Percentiles rank a stretch among this genome's conserved stretches.
These are phyloP conservation scores for Parapristionchus giblindavisi DNA, from an alignment of 2,888 invertebrate genomes.

Conservation along the genomic window DNA sequence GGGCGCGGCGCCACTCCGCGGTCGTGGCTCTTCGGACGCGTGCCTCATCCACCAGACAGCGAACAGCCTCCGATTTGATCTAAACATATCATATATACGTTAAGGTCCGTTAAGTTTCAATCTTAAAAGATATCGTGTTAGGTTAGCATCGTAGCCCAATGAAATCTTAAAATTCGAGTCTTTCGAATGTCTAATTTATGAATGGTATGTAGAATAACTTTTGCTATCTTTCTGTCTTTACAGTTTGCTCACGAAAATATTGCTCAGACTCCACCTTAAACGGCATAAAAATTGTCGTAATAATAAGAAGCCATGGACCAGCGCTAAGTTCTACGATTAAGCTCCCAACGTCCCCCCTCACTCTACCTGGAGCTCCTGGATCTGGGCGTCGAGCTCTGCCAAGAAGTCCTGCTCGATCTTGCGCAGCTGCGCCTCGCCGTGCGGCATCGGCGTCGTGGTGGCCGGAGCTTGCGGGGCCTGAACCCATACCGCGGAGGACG, in stretches of 20 bases:
- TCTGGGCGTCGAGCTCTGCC: conserved; percentile 37
- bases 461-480: conserved; percentile 3
- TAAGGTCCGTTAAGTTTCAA: no score
- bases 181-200: no score
- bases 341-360: background rate
- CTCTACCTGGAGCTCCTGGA: conserved; percentile 32
- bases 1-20: conserved; percentile 20
- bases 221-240: no score
- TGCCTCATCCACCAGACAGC: conserved; percentile 36
- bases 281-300: no score
- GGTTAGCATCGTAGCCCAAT: no score
- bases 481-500: background rate
- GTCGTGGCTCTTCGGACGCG: conserved; percentile 18
- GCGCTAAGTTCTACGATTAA: no score
- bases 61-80: conserved; percentile 38
- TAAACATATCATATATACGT: background rate
- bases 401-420: conserved; percentile 39
- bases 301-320: no score
- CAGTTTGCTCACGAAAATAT: no score
- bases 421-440: conserved; percentile 3
- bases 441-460: background rate
- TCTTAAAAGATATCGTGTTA: no score
- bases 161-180: no score
- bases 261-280: no score
- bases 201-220: no score